These are phyloP conservation scores for Zaprionus davidi DNA, from an alignment of 1,140 invertebrate species.

Conservation along the genomic window DNA sequence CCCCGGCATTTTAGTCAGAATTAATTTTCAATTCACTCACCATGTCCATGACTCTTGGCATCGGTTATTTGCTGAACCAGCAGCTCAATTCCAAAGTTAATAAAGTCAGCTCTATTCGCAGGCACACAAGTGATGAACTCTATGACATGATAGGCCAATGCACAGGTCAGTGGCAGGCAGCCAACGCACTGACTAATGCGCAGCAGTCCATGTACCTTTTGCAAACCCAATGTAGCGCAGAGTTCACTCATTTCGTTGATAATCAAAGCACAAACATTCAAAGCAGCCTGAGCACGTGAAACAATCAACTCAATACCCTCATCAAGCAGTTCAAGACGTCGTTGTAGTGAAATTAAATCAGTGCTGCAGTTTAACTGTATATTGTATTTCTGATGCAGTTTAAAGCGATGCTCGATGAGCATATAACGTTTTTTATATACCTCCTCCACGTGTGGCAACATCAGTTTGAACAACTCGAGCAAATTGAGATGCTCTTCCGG, in stretches of 20 bases:
- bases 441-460: constrained; percentile 48
- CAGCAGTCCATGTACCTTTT: constrained; percentile 62
- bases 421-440: constrained; percentile 52
- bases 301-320: constrained; percentile 69
- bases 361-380: constrained; percentile 47
- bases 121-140: constrained; percentile 64
- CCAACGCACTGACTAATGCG: constrained; percentile 62
- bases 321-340: constrained; percentile 57
- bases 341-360: constrained; percentile 48
- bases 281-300: constrained; percentile 55
- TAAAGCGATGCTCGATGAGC: constrained; percentile 65
- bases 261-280: constrained; percentile 69
- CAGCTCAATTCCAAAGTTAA: constrained; percentile 69
- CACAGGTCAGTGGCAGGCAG: constrained; percentile 71
- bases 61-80: constrained; percentile 71
- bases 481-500: constrained; percentile 57
- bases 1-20: no score
- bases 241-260: constrained; percentile 65
- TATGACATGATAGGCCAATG: constrained; percentile 65
- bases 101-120: constrained; percentile 59
- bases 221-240: constrained; percentile 51
- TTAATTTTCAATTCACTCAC: constrained; percentile 17
- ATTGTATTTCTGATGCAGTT: constrained; percentile 59
- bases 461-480: constrained; percentile 70
- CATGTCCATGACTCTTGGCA: constrained; percentile 46